These are phyloP conservation scores for Heliocidaris erythrogramma DNA, from an alignment of 35 echinoderm and acorn worm genomes.

Conservation along the genomic window DNA sequence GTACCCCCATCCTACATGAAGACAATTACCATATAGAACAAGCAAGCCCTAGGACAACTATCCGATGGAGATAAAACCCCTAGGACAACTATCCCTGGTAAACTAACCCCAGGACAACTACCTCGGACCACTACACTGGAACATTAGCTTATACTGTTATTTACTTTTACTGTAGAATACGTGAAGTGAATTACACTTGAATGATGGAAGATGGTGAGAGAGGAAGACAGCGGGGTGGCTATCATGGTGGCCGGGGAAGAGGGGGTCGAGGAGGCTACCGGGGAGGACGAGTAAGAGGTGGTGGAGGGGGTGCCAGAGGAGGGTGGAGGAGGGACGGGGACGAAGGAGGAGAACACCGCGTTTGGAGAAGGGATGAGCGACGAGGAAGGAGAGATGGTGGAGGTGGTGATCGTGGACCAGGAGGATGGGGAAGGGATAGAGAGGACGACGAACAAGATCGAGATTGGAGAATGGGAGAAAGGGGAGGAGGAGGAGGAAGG, in stretches of 20 bases:
- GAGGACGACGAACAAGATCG: no score
- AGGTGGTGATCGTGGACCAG: no score
- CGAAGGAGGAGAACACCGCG: background rate
- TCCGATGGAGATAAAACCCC: no score
- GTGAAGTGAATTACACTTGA: background rate
- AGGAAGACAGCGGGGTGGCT: background rate
- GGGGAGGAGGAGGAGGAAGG: background rate
- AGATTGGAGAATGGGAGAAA: no score
- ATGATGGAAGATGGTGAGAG: background rate
- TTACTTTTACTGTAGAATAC: background rate
- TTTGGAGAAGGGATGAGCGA: background rate
- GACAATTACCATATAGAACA: no score
- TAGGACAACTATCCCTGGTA: no score
- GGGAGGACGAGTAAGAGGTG: background rate
- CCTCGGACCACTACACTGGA: no score
- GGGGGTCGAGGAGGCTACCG: background rate
- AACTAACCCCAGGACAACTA: no score
- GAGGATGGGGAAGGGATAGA: no score
- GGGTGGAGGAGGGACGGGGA: background rate
- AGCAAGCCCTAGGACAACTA: no score
- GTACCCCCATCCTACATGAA: no score
- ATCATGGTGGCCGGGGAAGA: background rate
- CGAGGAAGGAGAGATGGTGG: background rate
- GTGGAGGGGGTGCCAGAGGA: background rate
- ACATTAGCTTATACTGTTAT: no score